Percentiles rank a stretch among this genome's conserved stretches.
Conservation (phyloP, 2,113 vertebrate genomes). For the Sorex fumeus region DNA sequence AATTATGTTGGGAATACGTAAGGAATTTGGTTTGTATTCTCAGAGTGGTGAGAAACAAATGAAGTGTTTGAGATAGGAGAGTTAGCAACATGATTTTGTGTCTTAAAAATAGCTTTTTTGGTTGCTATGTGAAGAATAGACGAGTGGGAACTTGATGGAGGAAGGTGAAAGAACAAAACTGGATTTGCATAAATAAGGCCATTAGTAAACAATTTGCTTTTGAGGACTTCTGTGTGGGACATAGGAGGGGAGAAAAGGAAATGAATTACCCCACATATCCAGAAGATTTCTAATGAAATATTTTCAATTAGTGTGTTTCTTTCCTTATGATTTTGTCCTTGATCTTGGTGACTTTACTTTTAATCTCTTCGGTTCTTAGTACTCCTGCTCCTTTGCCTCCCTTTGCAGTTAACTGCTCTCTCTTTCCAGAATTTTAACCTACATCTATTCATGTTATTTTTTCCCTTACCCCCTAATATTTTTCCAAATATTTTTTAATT, state of each 20-base stretch:
- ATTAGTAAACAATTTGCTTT: neutral
- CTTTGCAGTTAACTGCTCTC: neutral
- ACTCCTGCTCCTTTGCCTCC: neutral
- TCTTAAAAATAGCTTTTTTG: constrained; percentile 32
- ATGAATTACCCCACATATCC: neutral
- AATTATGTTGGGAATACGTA: too few relatives aligned
- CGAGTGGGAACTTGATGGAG: constrained; percentile 9
- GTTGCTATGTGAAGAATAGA: neutral
- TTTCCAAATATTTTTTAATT: too few relatives aligned
- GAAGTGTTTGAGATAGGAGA: neutral
- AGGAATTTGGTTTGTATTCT: constrained; percentile 39
- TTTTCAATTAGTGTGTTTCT: neutral
- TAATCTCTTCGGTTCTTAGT: neutral
- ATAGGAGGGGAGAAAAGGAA: neutral
- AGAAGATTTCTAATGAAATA: constrained; percentile 20
- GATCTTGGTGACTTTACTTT: neutral
- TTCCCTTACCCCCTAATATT: neutral
- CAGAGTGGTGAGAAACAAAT: constrained; percentile 4
- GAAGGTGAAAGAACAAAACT: neutral
- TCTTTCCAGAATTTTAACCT: neutral
- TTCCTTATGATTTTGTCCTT: neutral
- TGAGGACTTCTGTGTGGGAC: neutral
- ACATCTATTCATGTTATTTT: neutral
- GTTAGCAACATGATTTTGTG: constrained; percentile 6
- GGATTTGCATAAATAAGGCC: neutral